Conservation (phyloP, 2,113 vertebrate genomes). For the Caranx ignobilis region DNA sequence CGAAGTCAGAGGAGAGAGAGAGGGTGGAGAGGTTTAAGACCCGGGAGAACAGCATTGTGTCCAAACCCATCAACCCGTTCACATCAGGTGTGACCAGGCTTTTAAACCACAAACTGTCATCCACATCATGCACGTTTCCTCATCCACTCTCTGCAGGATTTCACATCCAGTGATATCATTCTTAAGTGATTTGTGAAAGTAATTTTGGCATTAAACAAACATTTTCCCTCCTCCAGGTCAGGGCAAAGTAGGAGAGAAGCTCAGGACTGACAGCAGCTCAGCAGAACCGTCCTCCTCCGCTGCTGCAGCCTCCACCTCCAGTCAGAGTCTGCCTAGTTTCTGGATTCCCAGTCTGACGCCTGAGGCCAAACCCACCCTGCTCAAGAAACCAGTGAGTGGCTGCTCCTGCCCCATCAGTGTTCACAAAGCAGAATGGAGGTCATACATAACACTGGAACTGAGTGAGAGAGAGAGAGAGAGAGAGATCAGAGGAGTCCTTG, state of each 20-base stretch:
- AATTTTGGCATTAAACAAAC: background rate
- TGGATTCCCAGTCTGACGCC: constrained; percentile 93
- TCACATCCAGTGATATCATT: background rate
- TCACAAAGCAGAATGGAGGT: background rate
- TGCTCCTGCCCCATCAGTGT: background rate
- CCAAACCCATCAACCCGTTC: constrained; percentile 93
- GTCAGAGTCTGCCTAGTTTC: constrained; percentile 88
- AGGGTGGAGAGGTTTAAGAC: constrained; percentile 88
- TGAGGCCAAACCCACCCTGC: constrained; percentile 87
- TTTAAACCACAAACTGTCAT: no score
- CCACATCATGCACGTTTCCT: no score
- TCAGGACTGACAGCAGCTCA: constrained; percentile 30
- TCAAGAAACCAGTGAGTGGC: constrained; percentile 90
- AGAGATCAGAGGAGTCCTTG: no score
- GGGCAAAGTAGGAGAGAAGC: constrained; percentile 36
- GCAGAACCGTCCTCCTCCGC: constrained; percentile 52
- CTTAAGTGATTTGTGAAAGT: background rate
- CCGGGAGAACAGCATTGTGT: constrained; percentile 90
- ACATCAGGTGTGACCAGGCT: constrained; percentile 67
- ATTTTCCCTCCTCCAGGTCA: constrained; percentile 50
- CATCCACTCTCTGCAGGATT: no score
- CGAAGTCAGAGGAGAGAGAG: constrained; percentile 86
- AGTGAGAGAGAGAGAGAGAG: background rate
- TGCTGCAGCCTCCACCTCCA: constrained; percentile 32
- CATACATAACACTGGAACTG: background rate